Evolutionary conservation across 2,888 invertebrate genomes (phyloP).

Genomic region (Meteorus cinctellus): DNA sequence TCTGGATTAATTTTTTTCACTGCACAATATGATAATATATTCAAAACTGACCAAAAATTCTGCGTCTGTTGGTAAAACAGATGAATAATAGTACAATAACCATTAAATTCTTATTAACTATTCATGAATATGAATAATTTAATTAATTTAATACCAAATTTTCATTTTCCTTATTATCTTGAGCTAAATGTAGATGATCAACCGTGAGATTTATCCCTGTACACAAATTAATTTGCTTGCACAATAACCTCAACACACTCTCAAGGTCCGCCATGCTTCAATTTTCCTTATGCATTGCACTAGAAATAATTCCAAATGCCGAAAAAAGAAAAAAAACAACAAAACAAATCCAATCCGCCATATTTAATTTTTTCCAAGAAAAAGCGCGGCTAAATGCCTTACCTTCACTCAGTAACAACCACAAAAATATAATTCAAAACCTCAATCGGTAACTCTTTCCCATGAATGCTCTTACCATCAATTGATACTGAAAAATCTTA

Average conservation of each 20-base stretch:
- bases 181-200: constrained; percentile 67
- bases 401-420: too few relatives aligned
- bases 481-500: too few relatives aligned
- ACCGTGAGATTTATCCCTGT: constrained; percentile 63
- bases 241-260: constrained; percentile 66
- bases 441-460: too few relatives aligned
- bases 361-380: not conserved
- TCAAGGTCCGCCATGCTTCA: constrained; percentile 65
- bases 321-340: not conserved
- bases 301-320: not conserved
- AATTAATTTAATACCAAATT: constrained; percentile 12
- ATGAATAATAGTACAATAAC: not conserved
- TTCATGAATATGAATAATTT: constrained; percentile 7
- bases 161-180: not conserved
- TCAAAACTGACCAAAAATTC: constrained; percentile 63
- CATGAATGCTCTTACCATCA: too few relatives aligned
- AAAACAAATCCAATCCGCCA: not conserved
- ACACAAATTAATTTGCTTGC: constrained; percentile 66
- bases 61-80: constrained; percentile 48
- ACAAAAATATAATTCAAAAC: too few relatives aligned
- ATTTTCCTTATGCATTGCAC: not conserved
- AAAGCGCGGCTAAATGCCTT: too few relatives aligned
- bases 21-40: constrained; percentile 55
- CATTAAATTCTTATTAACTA: constrained; percentile 46
- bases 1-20: constrained; percentile 49